A percentile compares a stretch with the other conserved stretches of the same genome.
These are phyloP conservation scores for Seriola aureovittata DNA, from an alignment of 2,113 vertebrate genomes.

Conservation along the genomic window DNA sequence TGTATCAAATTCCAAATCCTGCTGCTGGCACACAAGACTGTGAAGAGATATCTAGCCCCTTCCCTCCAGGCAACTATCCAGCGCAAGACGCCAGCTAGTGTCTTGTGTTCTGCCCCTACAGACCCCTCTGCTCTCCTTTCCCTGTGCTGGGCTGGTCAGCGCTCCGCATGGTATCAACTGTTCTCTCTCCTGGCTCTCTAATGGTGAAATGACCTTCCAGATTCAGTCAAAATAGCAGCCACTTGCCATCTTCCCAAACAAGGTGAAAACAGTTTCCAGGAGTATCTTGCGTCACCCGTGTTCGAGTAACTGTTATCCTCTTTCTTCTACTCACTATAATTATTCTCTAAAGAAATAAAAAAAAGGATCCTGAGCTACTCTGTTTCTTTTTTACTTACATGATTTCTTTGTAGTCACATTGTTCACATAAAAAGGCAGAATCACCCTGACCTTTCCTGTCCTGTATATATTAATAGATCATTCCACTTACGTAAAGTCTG, in stretches of 20 bases:
- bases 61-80: conserved; percentile 67
- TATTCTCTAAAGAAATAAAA: background rate
- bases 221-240: conserved; percentile 17
- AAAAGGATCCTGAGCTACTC: background rate
- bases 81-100: conserved; percentile 55
- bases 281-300: background rate
- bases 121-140: conserved; percentile 45
- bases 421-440: background rate
- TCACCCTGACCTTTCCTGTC: background rate
- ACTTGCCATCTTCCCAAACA: conserved; percentile 14
- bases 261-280: conserved; percentile 23
- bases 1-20: conserved; percentile 70
- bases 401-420: background rate
- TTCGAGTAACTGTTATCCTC: background rate
- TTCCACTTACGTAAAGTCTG: background rate
- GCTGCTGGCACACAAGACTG: conserved; percentile 48
- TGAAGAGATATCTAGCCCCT: conserved; percentile 53
- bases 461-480: background rate
- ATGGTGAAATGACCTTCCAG: conserved; percentile 45
- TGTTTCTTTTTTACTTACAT: background rate
- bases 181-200: conserved; percentile 19
- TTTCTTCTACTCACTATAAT: background rate
- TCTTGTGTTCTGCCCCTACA: conserved; percentile 58
- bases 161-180: conserved; percentile 6
- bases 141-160: conserved; percentile 14